A percentile compares a stretch with the other conserved stretches of the same genome.
These are phyloP conservation scores for Ostrea denselamellosa DNA, from an alignment of 1,140 invertebrate species.

Conservation along the genomic window DNA sequence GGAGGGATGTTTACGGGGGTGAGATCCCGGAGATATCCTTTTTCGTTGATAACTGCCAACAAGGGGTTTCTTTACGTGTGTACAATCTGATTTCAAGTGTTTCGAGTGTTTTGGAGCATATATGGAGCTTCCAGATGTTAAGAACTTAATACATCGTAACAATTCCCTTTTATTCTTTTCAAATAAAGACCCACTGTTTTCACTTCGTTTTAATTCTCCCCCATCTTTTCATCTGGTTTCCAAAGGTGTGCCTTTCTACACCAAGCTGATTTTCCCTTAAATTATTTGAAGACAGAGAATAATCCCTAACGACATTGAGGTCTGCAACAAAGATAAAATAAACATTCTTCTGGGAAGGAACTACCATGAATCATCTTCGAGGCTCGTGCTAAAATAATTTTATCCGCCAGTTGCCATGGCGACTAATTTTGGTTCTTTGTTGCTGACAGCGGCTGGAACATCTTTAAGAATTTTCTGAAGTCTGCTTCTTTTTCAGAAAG, in stretches of 20 bases:
- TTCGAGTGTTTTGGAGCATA: neutral
- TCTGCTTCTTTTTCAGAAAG: slow-evolving; percentile 15
- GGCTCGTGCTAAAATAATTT: slow-evolving; percentile 25
- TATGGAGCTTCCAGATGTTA: neutral
- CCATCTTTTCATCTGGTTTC: neutral
- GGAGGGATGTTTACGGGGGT: neutral
- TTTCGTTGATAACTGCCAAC: neutral
- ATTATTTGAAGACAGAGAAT: neutral
- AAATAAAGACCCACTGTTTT: slow-evolving; percentile 25
- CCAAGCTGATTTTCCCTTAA: neutral
- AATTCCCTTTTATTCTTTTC: neutral
- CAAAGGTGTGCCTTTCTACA: neutral
- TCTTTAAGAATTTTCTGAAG: slow-evolving; percentile 20
- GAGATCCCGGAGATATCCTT: neutral
- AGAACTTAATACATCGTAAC: neutral
- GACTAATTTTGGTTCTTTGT: slow-evolving; percentile 32
- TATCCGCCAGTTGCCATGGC: slow-evolving; percentile 16
- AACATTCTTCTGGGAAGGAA: neutral
- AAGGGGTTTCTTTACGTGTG: neutral
- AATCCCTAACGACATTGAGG: neutral
- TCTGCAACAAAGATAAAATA: neutral
- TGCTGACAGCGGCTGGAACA: slow-evolving; percentile 35
- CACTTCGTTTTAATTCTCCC: neutral
- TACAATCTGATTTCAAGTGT: slow-evolving; percentile 10
- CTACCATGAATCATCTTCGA: neutral